Evolutionary conservation across 2,797 vertebrate species (phyloP), one percentile per base, ranked within the genome.

Genomic region (Streptopelia turtur): DNA sequence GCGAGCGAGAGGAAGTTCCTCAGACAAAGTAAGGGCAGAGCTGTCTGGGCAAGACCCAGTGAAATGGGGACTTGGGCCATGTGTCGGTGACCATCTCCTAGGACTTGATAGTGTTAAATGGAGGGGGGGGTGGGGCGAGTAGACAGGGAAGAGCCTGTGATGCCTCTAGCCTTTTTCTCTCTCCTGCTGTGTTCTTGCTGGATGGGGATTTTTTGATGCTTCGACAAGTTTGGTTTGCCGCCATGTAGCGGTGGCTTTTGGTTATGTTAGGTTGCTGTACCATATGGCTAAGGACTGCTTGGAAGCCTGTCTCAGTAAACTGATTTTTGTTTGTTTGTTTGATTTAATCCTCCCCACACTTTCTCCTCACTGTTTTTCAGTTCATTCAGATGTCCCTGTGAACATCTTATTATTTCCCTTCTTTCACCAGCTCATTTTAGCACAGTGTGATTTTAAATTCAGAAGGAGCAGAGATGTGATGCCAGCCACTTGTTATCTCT

Each of bases 1-100:
- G 89, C 31, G 28, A 82, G 59, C 1, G 0, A 68, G 82, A 87
- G 93, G 89, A 94, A 88, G 87, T 78, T 91, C 49, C 57, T 83
- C 65, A 93, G 87, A 88, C 82, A 83, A 70, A 92, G 75, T 39
- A 83, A 71, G 88, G 63, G 60, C 68, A 64, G 71, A 45, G 63
- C 65, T 80, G 76, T 85, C 79, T 60, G 57, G 45, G 64, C 79
- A 74, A 33, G 71, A 41, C 25, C 65, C 64, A 13, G 39, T 68
- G 61, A 61, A 53, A 23, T 18, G 50, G 50, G 18, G 25, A 68
- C 79, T 57, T 50, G 78, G 70, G 35, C 43, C 64, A 14, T 49
- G 21, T 59, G 70, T 60, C 18, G 0, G 60, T 80, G 69, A 71
- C 84, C 68, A 41, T 82, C 79, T 89, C 79, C 53, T 66, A 72